A percentile compares a stretch with the other conserved stretches of the same genome.
Conservation (phyloP, 2,888 invertebrate species). For the Amphimallon solstitiale region DNA sequence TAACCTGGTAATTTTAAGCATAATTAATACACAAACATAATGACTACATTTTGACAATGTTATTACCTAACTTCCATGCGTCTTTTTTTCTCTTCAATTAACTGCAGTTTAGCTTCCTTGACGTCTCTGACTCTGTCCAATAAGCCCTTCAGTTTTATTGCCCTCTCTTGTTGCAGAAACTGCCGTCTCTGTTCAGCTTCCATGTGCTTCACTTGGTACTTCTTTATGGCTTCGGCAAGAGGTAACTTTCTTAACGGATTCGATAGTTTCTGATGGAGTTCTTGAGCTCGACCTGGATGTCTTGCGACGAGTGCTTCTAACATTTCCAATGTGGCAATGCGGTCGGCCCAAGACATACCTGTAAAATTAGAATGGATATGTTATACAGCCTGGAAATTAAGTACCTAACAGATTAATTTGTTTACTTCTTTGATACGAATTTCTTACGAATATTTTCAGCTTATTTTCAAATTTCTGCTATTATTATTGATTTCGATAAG, state of each 20-base stretch:
- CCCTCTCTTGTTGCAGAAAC: constrained; percentile 83
- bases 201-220: constrained; percentile 90
- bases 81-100: constrained; percentile 83
- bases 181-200: constrained; percentile 89
- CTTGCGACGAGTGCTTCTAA: constrained; percentile 82
- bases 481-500: no score
- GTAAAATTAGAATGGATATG: neutral
- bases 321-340: constrained; percentile 82
- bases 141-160: constrained; percentile 85
- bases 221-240: constrained; percentile 81
- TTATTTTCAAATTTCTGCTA: no score
- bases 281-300: constrained; percentile 92
- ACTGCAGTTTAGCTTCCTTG: constrained; percentile 83
- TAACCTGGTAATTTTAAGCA: constrained; percentile 60
- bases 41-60: neutral
- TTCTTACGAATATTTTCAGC: no score
- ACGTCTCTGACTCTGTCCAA: constrained; percentile 87
- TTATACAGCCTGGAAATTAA: no score
- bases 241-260: constrained; percentile 88
- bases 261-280: constrained; percentile 92
- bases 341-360: constrained; percentile 86
- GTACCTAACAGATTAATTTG: no score
- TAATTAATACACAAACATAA: neutral
- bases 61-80: constrained; percentile 74
- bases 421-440: no score